These are phyloP conservation scores for Clarias pachynema DNA, from an alignment of 2,797 vertebrate species.

Conservation along the genomic window DNA sequence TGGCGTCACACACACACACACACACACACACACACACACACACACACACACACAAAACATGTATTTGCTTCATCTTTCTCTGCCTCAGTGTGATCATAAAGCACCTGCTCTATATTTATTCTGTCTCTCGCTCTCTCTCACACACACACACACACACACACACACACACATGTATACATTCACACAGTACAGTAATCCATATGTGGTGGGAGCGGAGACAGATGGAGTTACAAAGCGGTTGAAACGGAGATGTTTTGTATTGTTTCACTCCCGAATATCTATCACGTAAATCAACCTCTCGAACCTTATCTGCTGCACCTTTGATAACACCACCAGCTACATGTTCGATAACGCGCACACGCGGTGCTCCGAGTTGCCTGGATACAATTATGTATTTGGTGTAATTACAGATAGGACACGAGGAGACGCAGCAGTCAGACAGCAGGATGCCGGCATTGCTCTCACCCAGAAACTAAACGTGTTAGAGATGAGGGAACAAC, in stretches of 20 bases:
- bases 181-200: not conserved
- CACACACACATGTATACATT: not conserved
- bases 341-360: not conserved
- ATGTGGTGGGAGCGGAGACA: not conserved
- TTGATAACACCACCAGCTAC: not conserved
- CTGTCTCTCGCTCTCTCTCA: not conserved
- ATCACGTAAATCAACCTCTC: not conserved
- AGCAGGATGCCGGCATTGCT: conserved; percentile 15
- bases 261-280: not conserved
- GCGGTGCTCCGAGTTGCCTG: not conserved
- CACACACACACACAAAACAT: conserved; percentile 42
- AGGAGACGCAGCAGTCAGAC: conserved; percentile 27
- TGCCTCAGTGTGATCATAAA: conserved; percentile 22
- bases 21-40: conserved; percentile 28
- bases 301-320: not conserved
- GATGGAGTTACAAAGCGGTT: not conserved
- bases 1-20: conserved; percentile 27
- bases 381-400: conserved; percentile 23
- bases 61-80: conserved; percentile 27
- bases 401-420: conserved; percentile 21
- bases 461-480: conserved; percentile 11
- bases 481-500: conserved; percentile 6
- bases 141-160: conserved; percentile 15
- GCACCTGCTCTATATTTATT: conserved; percentile 41
- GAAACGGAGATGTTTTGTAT: not conserved